Base-by-base conservation (phyloP, 2,797 vertebrate genomes). In the Leuciscus waleckii region DNA sequence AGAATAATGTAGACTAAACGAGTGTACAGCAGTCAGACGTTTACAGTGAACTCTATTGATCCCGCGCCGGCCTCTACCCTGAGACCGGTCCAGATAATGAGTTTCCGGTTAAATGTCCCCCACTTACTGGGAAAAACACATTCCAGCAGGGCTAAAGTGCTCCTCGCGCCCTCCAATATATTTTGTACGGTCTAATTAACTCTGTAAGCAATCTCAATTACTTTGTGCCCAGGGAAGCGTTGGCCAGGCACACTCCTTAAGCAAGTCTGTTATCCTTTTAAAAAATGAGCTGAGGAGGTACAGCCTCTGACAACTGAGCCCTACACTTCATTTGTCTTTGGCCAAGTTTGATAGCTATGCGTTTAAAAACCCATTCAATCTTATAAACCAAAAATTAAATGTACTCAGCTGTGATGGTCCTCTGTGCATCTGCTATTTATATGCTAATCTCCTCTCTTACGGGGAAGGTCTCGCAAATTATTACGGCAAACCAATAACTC, bases 341-440 rank as follows among this genome's bases (percentile, higher is more conserved):
- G 94, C 95, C 95, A 95, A 95, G 96, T 97, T 97, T 97, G 97
- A 98, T 97, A 97, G 97, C 94, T 92, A 94, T 94, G 96, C 96
- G 92, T 98, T 99, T 98, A 99, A 97, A 98, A 98, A 97, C 95
- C 97, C 96, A 98, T 98, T 98, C 97, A 96, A 96, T 98, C 98
- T 98, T 97, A 98, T 98, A 97, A 98, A 98, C 95, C 96, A 97
- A 99, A 98, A 98, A 98, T 99, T 98, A 98, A 98, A 98, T 96
- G 97, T 98, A 98, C 97, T 98, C 96, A 97, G 97, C 97, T 98
- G 97, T 97, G 98, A 98, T 97, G 97, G 97, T 95, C 95, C 93
- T 96, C 96, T 94, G 93, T 97, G 96, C 96, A 95, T 95, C 97
- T 97, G 97, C 98, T 98, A 99, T 99, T 98, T 98, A 99, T 99